These are phyloP conservation scores for Platichthys flesus DNA, from an alignment of 2,113 vertebrate species.

Conservation along the genomic window DNA sequence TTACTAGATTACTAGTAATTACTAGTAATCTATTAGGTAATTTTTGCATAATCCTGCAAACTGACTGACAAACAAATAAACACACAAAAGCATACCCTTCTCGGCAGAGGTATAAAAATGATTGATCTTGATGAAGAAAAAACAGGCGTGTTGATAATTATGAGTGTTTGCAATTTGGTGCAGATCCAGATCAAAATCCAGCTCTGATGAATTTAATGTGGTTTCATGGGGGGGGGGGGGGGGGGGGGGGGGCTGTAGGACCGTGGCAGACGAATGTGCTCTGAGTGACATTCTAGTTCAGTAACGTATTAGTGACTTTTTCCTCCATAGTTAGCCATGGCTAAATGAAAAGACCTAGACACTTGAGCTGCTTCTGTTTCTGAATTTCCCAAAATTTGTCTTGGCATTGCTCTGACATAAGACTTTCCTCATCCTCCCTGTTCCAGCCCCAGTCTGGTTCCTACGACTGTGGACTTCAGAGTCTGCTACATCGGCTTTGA, in stretches of 20 bases:
- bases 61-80: too few species aligned
- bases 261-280: too few species aligned
- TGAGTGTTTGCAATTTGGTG: too few species aligned
- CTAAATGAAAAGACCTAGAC: slow-evolving; percentile 1
- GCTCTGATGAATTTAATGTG: neutral
- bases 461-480: slow-evolving; percentile 47
- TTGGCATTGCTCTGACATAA: slow-evolving; percentile 21
- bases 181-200: too few species aligned
- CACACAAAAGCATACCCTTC: too few species aligned
- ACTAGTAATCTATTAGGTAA: too few species aligned
- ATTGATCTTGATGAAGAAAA: too few species aligned
- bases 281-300: too few species aligned
- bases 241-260: neutral
- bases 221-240: neutral
- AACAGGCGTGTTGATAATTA: too few species aligned
- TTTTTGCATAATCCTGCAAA: too few species aligned
- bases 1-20: too few species aligned
- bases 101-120: too few species aligned
- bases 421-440: slow-evolving; percentile 46
- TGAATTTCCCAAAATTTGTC: neutral
- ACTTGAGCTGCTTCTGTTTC: slow-evolving; percentile 15
- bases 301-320: neutral
- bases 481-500: slow-evolving; percentile 56
- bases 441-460: slow-evolving; percentile 32
- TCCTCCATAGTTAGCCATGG: neutral